Base-by-base conservation (phyloP, 2,113 vertebrate species). In the Solenodon paradoxus region DNA sequence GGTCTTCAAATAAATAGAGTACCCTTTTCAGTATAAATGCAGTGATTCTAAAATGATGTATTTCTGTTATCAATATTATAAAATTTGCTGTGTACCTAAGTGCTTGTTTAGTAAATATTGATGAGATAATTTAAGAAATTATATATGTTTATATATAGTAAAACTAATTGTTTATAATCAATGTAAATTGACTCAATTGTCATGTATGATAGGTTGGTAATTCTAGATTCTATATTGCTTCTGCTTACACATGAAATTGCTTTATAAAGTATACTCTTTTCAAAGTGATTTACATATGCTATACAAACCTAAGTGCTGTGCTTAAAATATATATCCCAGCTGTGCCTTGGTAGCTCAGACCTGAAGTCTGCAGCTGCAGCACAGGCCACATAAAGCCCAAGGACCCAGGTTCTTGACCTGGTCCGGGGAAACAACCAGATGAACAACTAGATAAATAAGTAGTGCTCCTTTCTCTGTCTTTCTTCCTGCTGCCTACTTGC, bases 91-190 rank as follows among this genome's bases (percentile, higher is more conserved):
- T 89, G 22, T 9, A 74, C 22, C 19, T 84, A 63, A 74, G 40
- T 87, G 28, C 59, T 93, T 15, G 0, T 69, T 74, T 20, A 92
- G 57, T 64, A 30, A 77, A 47, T 75, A 61, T 13, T 79, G 47
- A 84, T 42, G n/a, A 79, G 9, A 83, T 92, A 51, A 82, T 90
- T 92, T 72, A 92, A 96, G 38, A 86, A 80, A 85, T 47, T 81
- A 13, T 63, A 22, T 42, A 35, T 75, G 32, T 19, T 92, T 75
- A 24, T 59, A 22, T 79, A 9, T 81, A 72, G 16, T 80, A 57
- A 94, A 69, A 53, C 30, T 93, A 66, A 40, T 68, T 88, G 40
- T 72, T 88, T 75, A 66, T 55, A 69, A 28, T 55, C 75, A 64
- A 55, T 45, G 38, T 28, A 32, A 71, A 32, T n/a, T 57, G 15